Percentiles rank a stretch among this genome's conserved stretches.
Evolutionary conservation across 92 coral and sea anemone species (phyloP).

Genomic region (Epizoanthus illoricatus): DNA sequence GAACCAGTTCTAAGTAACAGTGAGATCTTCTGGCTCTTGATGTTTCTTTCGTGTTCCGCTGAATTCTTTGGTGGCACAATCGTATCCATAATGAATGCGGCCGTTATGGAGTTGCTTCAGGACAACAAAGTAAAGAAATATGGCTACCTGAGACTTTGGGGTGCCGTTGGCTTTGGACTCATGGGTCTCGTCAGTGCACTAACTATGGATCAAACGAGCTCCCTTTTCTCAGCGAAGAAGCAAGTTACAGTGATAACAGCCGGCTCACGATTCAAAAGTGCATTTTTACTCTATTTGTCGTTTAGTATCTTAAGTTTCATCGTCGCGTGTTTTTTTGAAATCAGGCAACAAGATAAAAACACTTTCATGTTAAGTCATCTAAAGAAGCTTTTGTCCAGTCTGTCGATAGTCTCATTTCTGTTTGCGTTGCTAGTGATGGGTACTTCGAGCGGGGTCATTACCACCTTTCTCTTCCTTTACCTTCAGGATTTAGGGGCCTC

Average conservation of each 20-base stretch:
- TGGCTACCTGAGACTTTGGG: neutral
- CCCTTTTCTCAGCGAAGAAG: neutral
- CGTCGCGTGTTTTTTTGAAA: neutral
- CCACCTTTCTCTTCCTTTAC: neutral
- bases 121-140: neutral
- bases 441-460: neutral
- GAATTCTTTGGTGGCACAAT: neutral
- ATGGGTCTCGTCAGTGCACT: slow-evolving; percentile 1
- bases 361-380: neutral
- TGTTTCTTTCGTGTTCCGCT: neutral
- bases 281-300: neutral
- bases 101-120: neutral
- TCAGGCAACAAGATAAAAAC: neutral
- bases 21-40: neutral
- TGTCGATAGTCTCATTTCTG: neutral
- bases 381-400: neutral
- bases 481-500: neutral
- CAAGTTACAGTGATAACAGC: neutral
- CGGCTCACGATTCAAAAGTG: neutral
- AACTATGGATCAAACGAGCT: neutral
- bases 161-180: neutral
- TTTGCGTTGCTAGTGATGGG: neutral
- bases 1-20: neutral
- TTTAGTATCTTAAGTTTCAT: neutral
- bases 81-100: neutral